A percentile compares a stretch with the other conserved stretches of the same genome.
Conservation (phyloP, 2,888 invertebrate species). For the Eugnorisma glareosa region DNA sequence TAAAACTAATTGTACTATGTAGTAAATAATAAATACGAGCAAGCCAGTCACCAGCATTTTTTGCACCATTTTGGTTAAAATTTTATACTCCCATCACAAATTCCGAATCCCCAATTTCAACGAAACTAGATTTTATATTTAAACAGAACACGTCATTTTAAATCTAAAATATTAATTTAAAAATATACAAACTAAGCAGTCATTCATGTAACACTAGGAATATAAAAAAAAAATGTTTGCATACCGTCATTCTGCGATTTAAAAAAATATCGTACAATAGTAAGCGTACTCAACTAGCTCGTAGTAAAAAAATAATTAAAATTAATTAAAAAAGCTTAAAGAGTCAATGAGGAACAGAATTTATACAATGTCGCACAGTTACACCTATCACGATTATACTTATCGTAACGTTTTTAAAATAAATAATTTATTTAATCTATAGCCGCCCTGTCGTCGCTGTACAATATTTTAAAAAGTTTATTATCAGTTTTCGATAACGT, state of each 20-base stretch:
- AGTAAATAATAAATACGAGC: constrained; percentile 49
- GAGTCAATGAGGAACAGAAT: constrained; percentile 82
- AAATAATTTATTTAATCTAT: constrained; percentile 77
- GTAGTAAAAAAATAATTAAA: constrained; percentile 82
- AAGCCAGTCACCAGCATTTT: constrained; percentile 60
- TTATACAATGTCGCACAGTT: constrained; percentile 74
- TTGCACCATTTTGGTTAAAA: constrained; percentile 64
- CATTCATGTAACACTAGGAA: constrained; percentile 88
- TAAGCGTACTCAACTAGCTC: constrained; percentile 88
- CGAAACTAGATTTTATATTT: constrained; percentile 78
- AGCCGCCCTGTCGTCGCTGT: constrained; percentile 64
- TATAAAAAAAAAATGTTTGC: constrained; percentile 78
- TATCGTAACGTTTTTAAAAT: constrained; percentile 70
- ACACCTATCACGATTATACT: constrained; percentile 64
- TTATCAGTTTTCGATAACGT: constrained; percentile 49
- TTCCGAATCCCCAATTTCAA: constrained; percentile 75
- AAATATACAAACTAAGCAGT: constrained; percentile 90
- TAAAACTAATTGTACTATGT: constrained; percentile 59
- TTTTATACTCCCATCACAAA: constrained; percentile 71
- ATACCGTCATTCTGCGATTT: constrained; percentile 77
- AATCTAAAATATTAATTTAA: constrained; percentile 83
- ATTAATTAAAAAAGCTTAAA: constrained; percentile 75
- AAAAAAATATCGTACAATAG: constrained; percentile 86
- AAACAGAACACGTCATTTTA: constrained; percentile 82
- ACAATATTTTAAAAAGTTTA: constrained; percentile 53